Base-by-base conservation (phyloP, 2,888 invertebrate species). In the Synergus laeviventris region DNA sequence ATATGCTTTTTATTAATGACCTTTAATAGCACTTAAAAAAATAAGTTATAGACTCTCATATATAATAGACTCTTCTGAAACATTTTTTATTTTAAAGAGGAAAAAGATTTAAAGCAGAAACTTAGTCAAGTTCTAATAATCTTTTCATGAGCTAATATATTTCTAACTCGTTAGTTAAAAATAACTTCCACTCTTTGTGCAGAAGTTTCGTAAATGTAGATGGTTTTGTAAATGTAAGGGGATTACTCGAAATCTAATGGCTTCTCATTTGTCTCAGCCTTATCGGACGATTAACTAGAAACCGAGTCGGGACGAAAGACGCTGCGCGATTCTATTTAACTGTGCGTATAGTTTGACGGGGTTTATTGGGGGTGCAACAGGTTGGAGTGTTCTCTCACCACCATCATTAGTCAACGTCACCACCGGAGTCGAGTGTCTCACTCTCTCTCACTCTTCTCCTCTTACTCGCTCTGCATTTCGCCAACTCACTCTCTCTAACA, bases 361-460 rank as follows among this genome's bases (percentile, higher is more conserved):
- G 78, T 82, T 81, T 79, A 80, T 82, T 82, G 79, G 76, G 89
- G 88, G 89, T 89, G 90, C 90, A 91, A 90, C 90, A 90, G 91
- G 90, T 91, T 87, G 90, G 89, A 89, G 86, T 89, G 88, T 89
- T 89, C 90, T 90, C 90, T 90, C 90, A 88, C 90, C 90, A 89
- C 90, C 90, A 90, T 91, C 82, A 82, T 82, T 82, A 81, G 79
- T 82, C 82, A 82, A 82, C 81, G 82, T 82, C 81, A 80, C 76
- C 89, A 88, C 87, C 82, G 61, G 76, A 77, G 76, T 78, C 76
- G 79, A 79, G 79, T 77, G 75, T 79, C 79, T 73, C 76, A 73
- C 76, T 81, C 82, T 74, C 78, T 79, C 74, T 61, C 80, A 81
- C 80, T 81, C 76, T 80, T 66, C 79, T 78, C 76, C 81, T 78